Percentiles rank a stretch among this genome's conserved stretches.
These are phyloP conservation scores for Teleogryllus occipitalis DNA, from an alignment of 1,140 invertebrate genomes.

Conservation along the genomic window DNA sequence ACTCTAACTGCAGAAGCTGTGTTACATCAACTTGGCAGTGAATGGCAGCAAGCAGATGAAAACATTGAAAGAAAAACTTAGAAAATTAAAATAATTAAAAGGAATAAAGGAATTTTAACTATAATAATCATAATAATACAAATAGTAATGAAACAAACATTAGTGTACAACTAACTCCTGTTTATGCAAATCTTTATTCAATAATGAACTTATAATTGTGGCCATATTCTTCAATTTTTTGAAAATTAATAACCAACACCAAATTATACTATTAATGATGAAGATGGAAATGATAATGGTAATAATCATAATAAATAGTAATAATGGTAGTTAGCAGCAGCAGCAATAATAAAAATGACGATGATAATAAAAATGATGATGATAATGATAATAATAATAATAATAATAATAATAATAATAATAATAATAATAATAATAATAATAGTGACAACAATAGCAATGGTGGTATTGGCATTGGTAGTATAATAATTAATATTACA, in stretches of 20 bases:
- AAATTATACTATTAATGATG: not conserved
- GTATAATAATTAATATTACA: not conserved
- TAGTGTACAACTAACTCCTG: not conserved
- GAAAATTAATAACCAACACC: not conserved
- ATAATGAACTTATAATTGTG: not conserved
- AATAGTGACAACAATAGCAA: not conserved
- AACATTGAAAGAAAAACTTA: not conserved
- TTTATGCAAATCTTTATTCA: not conserved
- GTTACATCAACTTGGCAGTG: constrained; percentile 13
- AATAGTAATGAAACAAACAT: not conserved
- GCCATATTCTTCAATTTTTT: not conserved
- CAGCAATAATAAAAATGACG: not conserved
- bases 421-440: not conserved
- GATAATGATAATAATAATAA: not conserved
- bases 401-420: not conserved
- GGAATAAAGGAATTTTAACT: not conserved
- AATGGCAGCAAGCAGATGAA: constrained; percentile 12
- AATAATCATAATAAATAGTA: not conserved
- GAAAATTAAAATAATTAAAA: not conserved
- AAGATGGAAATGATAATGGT: not conserved
- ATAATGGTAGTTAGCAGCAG: not conserved
- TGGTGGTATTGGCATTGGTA: not conserved
- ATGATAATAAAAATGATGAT: not conserved
- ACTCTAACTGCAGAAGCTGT: constrained; percentile 10
- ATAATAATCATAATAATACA: not conserved